Evolutionary conservation across 2,797 vertebrate genomes (phyloP).

Genomic region (Peromyscus aztecus): DNA sequence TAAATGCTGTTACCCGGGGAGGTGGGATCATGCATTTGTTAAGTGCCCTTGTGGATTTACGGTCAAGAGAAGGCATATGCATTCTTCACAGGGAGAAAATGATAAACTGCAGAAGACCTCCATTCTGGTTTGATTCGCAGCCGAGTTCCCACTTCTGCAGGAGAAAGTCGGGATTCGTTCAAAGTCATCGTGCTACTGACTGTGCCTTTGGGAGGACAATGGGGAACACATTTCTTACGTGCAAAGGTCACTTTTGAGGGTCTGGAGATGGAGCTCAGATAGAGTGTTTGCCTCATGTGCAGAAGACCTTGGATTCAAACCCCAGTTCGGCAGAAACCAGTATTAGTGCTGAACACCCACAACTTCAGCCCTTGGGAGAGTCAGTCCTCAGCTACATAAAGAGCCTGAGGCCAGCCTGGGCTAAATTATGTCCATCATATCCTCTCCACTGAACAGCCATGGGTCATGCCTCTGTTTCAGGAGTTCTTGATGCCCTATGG

Average conservation of each 20-base stretch:
- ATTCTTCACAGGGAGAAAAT: conserved; percentile 26
- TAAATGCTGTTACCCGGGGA: not conserved
- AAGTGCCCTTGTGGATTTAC: conserved; percentile 17
- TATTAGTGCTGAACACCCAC: not conserved
- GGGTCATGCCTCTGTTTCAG: no score
- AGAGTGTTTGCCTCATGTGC: not conserved
- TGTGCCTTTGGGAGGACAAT: not conserved
- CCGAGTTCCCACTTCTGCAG: not conserved
- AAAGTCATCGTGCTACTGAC: not conserved
- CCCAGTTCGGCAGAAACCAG: not conserved
- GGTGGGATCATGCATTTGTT: conserved; percentile 37
- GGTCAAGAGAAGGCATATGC: conserved; percentile 40
- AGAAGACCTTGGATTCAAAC: not conserved
- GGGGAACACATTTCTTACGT: not conserved
- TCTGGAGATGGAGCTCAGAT: not conserved
- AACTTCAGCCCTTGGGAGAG: not conserved
- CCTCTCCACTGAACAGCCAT: not conserved
- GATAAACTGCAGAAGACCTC: conserved; percentile 20
- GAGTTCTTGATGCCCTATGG: not conserved
- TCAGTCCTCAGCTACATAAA: no score
- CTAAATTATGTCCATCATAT: not conserved
- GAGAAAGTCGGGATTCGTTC: not conserved
- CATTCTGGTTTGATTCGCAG: not conserved
- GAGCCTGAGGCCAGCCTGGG: not conserved
- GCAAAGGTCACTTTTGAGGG: not conserved